Percentiles rank a stretch among this genome's conserved stretches.
phyloP scores from a whole-genome alignment of 2,113 vertebrate species.

The Plotosus lineatus region DNA sequence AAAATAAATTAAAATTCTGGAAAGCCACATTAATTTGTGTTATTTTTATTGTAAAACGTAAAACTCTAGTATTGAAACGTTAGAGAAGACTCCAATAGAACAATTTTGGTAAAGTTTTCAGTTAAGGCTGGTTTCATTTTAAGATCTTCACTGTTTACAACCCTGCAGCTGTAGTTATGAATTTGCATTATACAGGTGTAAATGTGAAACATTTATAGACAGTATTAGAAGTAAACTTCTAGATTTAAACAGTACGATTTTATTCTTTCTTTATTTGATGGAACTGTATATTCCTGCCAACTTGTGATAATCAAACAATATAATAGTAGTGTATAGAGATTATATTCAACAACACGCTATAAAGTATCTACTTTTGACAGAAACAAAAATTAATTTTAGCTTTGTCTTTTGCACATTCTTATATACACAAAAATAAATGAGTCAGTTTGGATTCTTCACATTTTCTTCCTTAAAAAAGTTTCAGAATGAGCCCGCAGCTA shows the following conservation, averaged over 20 bases:
- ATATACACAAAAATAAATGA: background rate
- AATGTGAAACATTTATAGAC: background rate
- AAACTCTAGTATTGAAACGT: background rate
- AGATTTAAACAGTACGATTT: background rate
- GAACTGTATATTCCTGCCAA: background rate
- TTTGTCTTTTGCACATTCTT: background rate
- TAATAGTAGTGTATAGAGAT: background rate
- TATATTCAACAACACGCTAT: background rate
- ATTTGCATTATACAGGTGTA: background rate
- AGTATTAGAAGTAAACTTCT: background rate
- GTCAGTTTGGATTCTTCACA: background rate
- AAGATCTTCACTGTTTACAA: background rate
- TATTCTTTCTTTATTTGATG: background rate
- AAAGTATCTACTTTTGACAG: background rate
- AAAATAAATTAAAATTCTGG: background rate
- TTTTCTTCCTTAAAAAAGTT: background rate
- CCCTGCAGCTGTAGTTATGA: background rate
- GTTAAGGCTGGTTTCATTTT: background rate
- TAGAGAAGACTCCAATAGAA: background rate
- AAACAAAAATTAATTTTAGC: background rate
- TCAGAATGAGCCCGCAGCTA: background rate
- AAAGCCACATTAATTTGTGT: background rate
- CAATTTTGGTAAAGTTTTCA: background rate
- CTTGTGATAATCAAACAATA: background rate
- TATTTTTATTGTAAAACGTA: background rate